Conservation (phyloP, 2,797 vertebrate species). For the Oreortyx pictus region DNA sequence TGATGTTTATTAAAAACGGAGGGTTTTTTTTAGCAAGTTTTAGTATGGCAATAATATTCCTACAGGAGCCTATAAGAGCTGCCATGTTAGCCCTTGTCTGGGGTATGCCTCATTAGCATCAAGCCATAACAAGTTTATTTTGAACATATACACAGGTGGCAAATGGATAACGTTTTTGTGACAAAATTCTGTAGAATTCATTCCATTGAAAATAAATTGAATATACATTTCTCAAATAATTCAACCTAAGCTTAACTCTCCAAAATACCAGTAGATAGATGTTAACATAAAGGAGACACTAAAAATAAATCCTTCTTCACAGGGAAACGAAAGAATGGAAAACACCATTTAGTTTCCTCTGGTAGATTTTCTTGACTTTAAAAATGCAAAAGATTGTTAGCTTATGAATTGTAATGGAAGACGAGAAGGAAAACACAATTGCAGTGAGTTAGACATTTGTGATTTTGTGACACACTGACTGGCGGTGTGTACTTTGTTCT, state of each 20-base stretch:
- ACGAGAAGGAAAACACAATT: not conserved
- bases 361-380: not conserved
- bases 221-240: not conserved
- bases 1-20: not conserved
- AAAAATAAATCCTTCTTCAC: not conserved
- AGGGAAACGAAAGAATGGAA: not conserved
- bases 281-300: not conserved
- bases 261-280: not conserved
- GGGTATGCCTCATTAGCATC: not conserved
- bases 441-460: not conserved
- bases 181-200: not conserved
- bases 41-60: not conserved
- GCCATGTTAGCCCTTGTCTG: not conserved
- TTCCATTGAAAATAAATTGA: not conserved
- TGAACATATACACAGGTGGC: not conserved
- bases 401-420: rapidly evolving
- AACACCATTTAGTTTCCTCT: not conserved
- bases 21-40: not conserved
- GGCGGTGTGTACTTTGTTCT: rapidly evolving
- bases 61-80: not conserved
- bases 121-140: not conserved
- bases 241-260: not conserved
- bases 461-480: rapidly evolving
- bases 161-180: not conserved
- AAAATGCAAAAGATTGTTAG: not conserved